Base-by-base conservation (phyloP, 1,140 invertebrate genomes). In the Charaxes varanes region DNA sequence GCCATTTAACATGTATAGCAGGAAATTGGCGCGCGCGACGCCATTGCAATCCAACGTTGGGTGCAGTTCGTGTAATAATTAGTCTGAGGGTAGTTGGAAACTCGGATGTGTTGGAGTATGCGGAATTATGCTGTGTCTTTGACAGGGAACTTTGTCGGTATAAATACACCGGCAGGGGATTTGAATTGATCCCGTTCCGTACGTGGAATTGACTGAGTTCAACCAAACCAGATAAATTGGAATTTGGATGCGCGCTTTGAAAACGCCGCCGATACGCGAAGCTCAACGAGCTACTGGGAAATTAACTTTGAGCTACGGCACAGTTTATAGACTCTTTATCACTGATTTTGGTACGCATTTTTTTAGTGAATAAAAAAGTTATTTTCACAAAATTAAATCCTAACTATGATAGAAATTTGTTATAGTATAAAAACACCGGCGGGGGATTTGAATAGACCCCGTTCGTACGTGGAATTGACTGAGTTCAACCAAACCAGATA, bases 1-100 rank as follows among this genome's bases (percentile, higher is more conserved):
- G 31, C 24, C 41, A 57, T 58, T 58, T 50, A 46, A 49, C 54
- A 53, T 53, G 46, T 50, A 58, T 48, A 42, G 49, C 49, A 50
- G 46, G 51, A 58, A 53, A 53, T 58, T 58, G 42, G 43, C 44
- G 45, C 49, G 24, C 46, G 36, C 28, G 53, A 41, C 41, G 46
- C 42, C 42, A 46, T 47, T 33, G 46, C 46, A 17, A 49, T 47
- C 35, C 42, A 33, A 36, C 21, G 44, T 32, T 35, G 34, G 31
- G 18, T 42, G 19, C 42, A 40, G 49, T 53, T 46, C 43, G 44
- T 48, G 41, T 53, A 36, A 50, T 58, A 53, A 53, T 58, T 53
- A 47, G 45, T 41, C 35, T 11, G 17, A 24, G 28, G 8, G 35
- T 47, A 53, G 49, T 30, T 41, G 5, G 1, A n/a, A 13, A 13